These are phyloP conservation scores for Cyanoramphus novaezelandiae DNA, from an alignment of 2,113 vertebrate species.

Conservation along the genomic window DNA sequence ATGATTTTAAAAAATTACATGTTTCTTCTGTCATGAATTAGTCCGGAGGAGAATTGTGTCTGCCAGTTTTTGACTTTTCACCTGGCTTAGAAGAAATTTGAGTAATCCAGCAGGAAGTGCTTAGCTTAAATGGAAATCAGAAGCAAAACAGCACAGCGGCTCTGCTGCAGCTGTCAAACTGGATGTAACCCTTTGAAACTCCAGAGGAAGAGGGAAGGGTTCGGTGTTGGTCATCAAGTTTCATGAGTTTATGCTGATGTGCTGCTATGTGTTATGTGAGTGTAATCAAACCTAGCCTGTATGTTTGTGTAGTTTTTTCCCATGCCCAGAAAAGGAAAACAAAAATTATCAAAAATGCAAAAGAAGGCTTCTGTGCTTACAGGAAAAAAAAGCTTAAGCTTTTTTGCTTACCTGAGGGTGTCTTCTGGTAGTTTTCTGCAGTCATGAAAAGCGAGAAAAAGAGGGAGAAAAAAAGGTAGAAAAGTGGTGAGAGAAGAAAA, in stretches of 20 bases:
- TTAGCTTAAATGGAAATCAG: not conserved
- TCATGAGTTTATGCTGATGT: not conserved
- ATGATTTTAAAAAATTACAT: not conserved
- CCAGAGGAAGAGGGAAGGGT: not conserved
- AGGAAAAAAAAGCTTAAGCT: not conserved
- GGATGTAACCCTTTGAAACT: not conserved
- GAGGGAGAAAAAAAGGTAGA: not conserved
- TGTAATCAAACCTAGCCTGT: not conserved
- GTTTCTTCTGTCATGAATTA: not conserved
- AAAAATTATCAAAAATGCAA: not conserved
- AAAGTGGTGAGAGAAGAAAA: not conserved
- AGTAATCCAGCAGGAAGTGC: not conserved
- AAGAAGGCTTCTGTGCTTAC: not conserved
- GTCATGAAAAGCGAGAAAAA: not conserved
- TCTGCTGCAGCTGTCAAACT: not conserved
- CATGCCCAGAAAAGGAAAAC: not conserved
- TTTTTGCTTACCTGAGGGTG: not conserved
- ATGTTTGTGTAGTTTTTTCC: not conserved
- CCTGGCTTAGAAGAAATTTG: not conserved
- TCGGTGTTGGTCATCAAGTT: not conserved
- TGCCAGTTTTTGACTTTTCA: not conserved
- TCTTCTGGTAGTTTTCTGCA: not conserved
- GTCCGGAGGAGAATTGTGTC: not conserved
- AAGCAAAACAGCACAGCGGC: not conserved
- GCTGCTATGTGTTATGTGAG: not conserved